phyloP scores from a whole-genome alignment of 2,113 vertebrate genomes.

The Zapornia atra region DNA sequence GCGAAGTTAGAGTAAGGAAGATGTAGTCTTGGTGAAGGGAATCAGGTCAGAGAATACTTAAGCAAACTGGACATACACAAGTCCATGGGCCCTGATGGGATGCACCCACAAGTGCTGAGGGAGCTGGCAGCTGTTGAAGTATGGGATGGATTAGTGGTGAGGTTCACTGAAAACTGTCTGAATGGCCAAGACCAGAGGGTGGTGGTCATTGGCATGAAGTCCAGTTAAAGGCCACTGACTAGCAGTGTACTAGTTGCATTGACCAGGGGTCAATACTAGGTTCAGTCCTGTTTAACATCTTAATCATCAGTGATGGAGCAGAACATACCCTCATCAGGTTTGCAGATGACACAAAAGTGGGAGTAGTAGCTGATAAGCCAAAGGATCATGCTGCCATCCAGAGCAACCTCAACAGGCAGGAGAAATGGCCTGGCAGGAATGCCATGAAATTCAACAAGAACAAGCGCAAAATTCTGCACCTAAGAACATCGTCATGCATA shows the following conservation, averaged over 20 bases:
- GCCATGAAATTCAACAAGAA: background rate
- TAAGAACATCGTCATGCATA: background rate
- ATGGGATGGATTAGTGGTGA: background rate
- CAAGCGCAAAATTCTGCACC: background rate
- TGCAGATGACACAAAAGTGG: background rate
- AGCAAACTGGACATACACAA: background rate
- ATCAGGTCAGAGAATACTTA: background rate
- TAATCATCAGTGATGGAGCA: background rate
- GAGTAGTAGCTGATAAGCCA: background rate
- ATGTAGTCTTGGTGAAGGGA: background rate
- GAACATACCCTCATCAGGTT: background rate
- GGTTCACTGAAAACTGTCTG: background rate
- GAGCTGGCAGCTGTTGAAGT: background rate
- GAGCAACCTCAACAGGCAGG: background rate
- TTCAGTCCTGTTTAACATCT: background rate
- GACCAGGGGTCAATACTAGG: background rate
- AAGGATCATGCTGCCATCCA: background rate
- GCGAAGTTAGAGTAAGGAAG: background rate
- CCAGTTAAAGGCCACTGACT: background rate
- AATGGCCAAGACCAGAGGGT: background rate
- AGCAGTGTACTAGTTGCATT: too few species aligned
- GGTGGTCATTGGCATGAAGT: background rate
- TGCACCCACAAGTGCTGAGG: rapidly evolving
- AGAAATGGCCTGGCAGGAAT: background rate
- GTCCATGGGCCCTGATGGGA: background rate